Evolutionary conservation across 2,113 vertebrate species (phyloP).

Genomic region (Clarias batrachus): DNA sequence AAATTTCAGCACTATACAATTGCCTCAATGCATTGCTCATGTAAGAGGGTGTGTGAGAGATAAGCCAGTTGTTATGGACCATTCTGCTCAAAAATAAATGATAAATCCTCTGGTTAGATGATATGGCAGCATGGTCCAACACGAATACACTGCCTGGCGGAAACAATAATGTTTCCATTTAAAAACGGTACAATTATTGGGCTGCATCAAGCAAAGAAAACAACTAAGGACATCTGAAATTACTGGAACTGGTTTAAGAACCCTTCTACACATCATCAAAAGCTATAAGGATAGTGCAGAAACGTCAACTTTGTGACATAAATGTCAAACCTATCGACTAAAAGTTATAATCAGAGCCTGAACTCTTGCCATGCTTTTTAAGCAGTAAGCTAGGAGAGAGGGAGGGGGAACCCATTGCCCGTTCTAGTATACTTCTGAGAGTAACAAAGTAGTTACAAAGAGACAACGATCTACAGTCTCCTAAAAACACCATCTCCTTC

Average conservation of each 20-base stretch:
- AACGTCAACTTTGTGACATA: too few species aligned
- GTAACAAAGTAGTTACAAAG: background rate
- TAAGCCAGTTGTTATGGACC: background rate
- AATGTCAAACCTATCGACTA: background rate
- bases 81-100: background rate
- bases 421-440: background rate
- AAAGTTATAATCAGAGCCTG: background rate
- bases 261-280: too few species aligned
- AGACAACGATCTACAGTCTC: conserved; percentile 12
- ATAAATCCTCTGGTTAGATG: background rate
- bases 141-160: too few species aligned
- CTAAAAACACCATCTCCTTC: conserved; percentile 15
- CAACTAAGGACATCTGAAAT: too few species aligned
- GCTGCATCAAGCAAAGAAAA: too few species aligned
- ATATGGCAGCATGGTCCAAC: background rate
- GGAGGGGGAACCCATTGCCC: too few species aligned
- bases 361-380: background rate
- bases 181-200: too few species aligned
- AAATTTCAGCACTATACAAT: conserved; percentile 24
- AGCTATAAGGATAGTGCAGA: background rate
- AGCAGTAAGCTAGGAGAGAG: too few species aligned
- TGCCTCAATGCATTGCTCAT: conserved; percentile 18
- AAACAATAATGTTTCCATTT: too few species aligned
- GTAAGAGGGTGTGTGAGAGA: background rate
- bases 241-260: too few species aligned